A percentile compares a stretch with the other conserved stretches of the same genome.
These are phyloP conservation scores for Parapristionchus giblindavisi DNA, from an alignment of 2,888 invertebrate genomes.

Conservation along the genomic window DNA sequence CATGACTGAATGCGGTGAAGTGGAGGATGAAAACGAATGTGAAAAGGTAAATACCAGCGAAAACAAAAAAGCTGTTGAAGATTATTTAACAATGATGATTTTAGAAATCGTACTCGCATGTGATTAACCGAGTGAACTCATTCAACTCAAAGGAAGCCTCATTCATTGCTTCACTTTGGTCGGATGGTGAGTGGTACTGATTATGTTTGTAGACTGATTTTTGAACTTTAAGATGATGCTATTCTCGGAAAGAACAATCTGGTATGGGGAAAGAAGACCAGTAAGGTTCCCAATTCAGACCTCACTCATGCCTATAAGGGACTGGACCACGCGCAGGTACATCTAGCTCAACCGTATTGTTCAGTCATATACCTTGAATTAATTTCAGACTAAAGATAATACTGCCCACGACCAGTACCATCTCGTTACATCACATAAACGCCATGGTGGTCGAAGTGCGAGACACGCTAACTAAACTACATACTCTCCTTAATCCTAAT, in stretches of 20 bases:
- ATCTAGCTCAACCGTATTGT: not conserved
- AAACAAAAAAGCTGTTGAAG: too few species aligned
- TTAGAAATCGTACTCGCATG: too few species aligned
- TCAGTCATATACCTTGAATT: not conserved
- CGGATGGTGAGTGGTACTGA: constrained; percentile 16
- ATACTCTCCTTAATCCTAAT: too few species aligned
- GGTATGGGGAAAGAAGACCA: constrained; percentile 30
- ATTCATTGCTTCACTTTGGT: constrained; percentile 37
- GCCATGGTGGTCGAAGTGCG: not conserved
- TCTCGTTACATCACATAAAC: constrained; percentile 12
- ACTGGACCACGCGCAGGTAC: constrained; percentile 16
- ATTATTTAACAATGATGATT: too few species aligned
- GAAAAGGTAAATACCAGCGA: too few species aligned
- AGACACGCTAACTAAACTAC: too few species aligned
- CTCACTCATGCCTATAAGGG: constrained; percentile 11
- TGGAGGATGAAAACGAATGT: not conserved
- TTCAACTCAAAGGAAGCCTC: constrained; percentile 20
- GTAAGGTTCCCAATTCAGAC: not conserved
- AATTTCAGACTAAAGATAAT: constrained; percentile 26
- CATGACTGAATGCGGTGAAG: not conserved
- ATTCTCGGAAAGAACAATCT: constrained; percentile 24
- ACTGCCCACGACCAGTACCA: constrained; percentile 19
- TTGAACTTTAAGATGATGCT: constrained; percentile 15
- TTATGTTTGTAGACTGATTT: not conserved
- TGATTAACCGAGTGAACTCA: too few species aligned